Evolutionary conservation across 2,113 vertebrate species (phyloP), one percentile per base, ranked within the genome.

Genomic region (Megaleporinus macrocephalus): DNA sequence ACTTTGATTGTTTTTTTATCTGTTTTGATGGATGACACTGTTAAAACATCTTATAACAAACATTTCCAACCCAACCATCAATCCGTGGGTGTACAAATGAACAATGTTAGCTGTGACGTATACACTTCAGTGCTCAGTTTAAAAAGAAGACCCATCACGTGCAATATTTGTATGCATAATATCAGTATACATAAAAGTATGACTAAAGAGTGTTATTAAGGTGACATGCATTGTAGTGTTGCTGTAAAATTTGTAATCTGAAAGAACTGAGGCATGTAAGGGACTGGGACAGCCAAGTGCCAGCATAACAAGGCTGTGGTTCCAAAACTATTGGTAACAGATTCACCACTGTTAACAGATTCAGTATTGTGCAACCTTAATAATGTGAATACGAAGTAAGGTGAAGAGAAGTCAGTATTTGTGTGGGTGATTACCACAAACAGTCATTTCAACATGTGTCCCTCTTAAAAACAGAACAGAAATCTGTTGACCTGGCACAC

Each of bases 221-320:
- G 55, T 36, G 44, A 78, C 81, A 83, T 84, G 82, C 82, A 61
- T 49, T 57, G 65, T 24, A 47, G 59, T 74, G 59, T 74, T 55
- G 27, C 59, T 16, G 22, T 22, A 55, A 41, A 65, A 44, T 44
- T 51, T 68, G 18, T 44, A 73, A 80, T 73, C 76, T 55, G 57
- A 51, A 27, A 83, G 49, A 79, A 83, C 72, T 76, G 62, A 24
- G 53, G 47, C 9, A 70, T 11, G 41, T 13, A 44, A 62, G 30
- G 47, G 5, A 55, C 20, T 55, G 49, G 0, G 29, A 59, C 20
- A 18, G 59, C 16, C 62, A 30, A 55, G 77, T 49, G 13, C 70
- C 71, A 53, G 26, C 7, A 53, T 44, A 75, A 69, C 55, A 79
- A 69, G 65, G 41, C 27, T 77, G 59, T 51, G 18, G 65, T 66